Base-by-base conservation (phyloP, 2,888 invertebrate species). In the Anodontia alba region DNA sequence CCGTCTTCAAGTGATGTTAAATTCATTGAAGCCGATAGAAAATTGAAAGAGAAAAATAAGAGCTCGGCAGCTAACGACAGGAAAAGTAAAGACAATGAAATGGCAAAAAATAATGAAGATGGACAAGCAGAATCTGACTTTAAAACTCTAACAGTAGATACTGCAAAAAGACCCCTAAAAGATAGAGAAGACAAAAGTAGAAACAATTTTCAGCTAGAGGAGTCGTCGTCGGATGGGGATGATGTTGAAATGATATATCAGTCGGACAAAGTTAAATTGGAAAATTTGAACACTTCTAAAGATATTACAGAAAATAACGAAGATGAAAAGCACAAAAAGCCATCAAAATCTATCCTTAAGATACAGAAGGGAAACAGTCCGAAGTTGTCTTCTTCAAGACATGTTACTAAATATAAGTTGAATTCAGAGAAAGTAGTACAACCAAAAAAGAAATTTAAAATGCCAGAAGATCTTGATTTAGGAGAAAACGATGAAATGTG, bases 221-320 rank as follows among this genome's bases (percentile, higher is more conserved):
- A 57, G 15, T 81, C 78, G 23, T 83, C 82, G 1, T 71, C 82
- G 2, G 83, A 80, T 46, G 85, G 81, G 20, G 82, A 83, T 12
- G 80, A 82, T 26, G 83, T 85, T 33, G 82, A 83, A 62, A 85
- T 85, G 74, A 78, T 85, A 17, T 85, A 85, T 49, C 82, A 85
- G 36, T 76, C 84, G 42, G 43, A 42, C 20, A 42, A 69, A 46
- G 29, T 29, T 7, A 46, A 42, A 69, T 8, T 36, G 20, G 23
- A 36, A 20, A 67, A 38, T 5, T 5, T 12, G 12, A 5, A 36
- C 7, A 67, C n/a, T 3, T 23, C 33, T 15, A 10, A 38, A 23
- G 5, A n/a, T 33, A 33, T n/a, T 12, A 17, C 46, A 17, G 43
- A 29, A 3, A 8, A 1, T n/a, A 1, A n/a, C 2, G 23, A 42